Evolutionary conservation across 1,140 invertebrate species (phyloP).

Genomic region (Atopsyche davidsoni): DNA sequence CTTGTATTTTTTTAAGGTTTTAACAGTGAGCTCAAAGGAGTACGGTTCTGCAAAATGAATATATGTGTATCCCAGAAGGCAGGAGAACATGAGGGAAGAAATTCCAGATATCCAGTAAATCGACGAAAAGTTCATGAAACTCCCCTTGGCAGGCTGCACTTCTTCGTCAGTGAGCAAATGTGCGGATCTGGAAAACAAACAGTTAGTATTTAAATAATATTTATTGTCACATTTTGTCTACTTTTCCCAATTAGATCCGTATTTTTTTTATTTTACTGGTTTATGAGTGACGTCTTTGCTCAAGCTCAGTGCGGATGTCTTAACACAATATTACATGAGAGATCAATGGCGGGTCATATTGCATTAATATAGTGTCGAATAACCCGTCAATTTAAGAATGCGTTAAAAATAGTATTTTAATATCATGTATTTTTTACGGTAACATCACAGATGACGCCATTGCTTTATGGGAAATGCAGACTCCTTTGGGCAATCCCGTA

Average conservation of each 20-base stretch:
- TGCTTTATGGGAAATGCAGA: conserved; percentile 17
- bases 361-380: not conserved
- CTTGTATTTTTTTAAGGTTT: conserved; percentile 8
- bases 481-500: conserved; percentile 24
- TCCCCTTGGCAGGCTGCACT: no score
- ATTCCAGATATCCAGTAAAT: conserved; percentile 7
- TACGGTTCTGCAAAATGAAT: not conserved
- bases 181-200: no score
- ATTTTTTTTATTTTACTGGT: no score
- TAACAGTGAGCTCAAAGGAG: conserved; percentile 3
- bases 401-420: not conserved
- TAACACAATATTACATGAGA: no score
- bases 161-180: no score
- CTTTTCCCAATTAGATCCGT: no score
- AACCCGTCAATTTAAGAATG: not conserved
- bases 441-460: not conserved
- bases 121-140: not conserved
- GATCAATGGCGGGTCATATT: not conserved
- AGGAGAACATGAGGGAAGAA: not conserved
- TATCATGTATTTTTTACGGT: conserved; percentile 9
- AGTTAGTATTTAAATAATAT: no score
- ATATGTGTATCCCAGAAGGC: conserved; percentile 1
- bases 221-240: no score
- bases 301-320: no score
- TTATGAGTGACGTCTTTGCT: not conserved